Conservation (phyloP, 2,888 invertebrate species). For the Seladonia tumulorum region DNA sequence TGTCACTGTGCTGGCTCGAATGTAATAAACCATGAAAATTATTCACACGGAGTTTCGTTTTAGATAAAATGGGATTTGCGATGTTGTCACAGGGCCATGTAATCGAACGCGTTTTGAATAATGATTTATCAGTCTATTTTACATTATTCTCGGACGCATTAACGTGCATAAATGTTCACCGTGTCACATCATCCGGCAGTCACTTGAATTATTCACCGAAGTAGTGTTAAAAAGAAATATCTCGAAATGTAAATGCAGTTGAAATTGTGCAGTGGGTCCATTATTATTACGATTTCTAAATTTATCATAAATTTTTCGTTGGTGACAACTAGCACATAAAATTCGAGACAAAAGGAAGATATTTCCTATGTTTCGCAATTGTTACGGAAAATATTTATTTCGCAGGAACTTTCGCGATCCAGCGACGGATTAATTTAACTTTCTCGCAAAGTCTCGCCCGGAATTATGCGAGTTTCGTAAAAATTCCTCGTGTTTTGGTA, state of each 20-base stretch:
- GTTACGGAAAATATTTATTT: background rate
- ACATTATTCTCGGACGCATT: background rate
- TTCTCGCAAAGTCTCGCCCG: background rate
- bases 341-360: background rate
- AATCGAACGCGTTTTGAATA: background rate
- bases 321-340: too few relatives aligned
- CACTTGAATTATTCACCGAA: background rate
- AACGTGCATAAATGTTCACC: background rate
- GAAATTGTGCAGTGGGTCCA: background rate
- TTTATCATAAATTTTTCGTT: background rate
- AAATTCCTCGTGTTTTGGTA: background rate
- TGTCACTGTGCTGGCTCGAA: background rate
- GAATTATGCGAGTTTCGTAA: background rate
- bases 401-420: background rate
- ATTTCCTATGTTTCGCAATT: too few relatives aligned
- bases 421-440: background rate
- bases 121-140: background rate
- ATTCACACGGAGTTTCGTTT: background rate
- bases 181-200: background rate
- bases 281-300: background rate
- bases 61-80: background rate
- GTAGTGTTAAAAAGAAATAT: background rate
- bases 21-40: background rate
- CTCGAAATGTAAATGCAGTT: background rate
- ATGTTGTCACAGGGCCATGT: background rate